Conservation (phyloP, 2,113 vertebrate species). For the Larimichthys polyactis region DNA sequence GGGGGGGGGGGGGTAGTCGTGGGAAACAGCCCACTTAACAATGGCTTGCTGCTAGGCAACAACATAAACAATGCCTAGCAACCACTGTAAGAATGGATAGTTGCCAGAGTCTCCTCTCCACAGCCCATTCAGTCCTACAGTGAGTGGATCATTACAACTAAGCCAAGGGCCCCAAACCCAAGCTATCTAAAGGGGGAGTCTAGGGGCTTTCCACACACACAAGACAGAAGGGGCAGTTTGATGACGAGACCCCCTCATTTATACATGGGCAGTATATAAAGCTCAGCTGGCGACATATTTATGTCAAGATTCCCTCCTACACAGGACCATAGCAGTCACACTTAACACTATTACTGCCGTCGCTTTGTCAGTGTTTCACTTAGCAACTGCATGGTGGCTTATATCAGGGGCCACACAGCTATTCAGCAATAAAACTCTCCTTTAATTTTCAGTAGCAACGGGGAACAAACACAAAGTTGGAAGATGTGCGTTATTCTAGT, state of each 20-base stretch:
- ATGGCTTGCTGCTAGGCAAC: constrained; percentile 75
- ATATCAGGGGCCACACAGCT: background rate
- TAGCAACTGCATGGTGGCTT: background rate
- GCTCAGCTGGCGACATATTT: constrained; percentile 12
- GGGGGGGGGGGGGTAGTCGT: constrained; percentile 60
- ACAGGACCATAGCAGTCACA: constrained; percentile 10
- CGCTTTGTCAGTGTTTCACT: constrained; percentile 16
- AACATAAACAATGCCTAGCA: constrained; percentile 65
- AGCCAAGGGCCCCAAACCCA: constrained; percentile 44
- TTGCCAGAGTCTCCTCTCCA: constrained; percentile 47
- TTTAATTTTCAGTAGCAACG: background rate
- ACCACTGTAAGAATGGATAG: constrained; percentile 64
- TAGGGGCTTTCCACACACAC: constrained; percentile 57
- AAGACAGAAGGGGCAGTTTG: constrained; percentile 23
- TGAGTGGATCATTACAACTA: constrained; percentile 45
- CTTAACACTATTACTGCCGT: constrained; percentile 26
- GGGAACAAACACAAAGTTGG: background rate
- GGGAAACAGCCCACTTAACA: constrained; percentile 76
- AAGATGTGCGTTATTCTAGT: background rate
- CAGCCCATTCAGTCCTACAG: constrained; percentile 61
- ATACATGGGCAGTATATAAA: background rate
- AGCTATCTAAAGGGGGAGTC: constrained; percentile 24
- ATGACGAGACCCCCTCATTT: constrained; percentile 26
- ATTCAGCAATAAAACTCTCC: background rate
- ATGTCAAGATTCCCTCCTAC: constrained; percentile 11